Base-by-base conservation (phyloP, 2,113 vertebrate genomes). In the Poecile atricapillus region DNA sequence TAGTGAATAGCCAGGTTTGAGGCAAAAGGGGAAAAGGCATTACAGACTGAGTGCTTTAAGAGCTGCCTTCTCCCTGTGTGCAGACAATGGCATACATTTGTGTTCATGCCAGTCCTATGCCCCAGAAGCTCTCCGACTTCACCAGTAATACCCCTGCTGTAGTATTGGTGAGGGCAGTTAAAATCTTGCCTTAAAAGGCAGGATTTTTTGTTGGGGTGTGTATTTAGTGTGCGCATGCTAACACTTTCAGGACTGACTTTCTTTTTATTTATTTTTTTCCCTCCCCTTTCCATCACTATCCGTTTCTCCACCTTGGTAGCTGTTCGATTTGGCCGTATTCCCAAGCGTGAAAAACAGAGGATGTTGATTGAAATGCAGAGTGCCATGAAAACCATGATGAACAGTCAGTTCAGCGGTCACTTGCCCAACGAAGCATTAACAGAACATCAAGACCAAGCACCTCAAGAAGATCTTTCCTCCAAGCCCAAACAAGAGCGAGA, bases 291-390 rank as follows among this genome's bases (percentile, higher is more conserved):
- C 15, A 20, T 37, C 13, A 4, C 60, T 52, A 8, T 55, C 46
- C 21, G 0, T 78, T 85, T 73, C 90, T 84, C 80, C 46, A 39
- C 75, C 94, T 93, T 13, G 31, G 52, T 96, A 99, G 99, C 99
- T 93, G 99, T 99, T 94, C 98, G 99, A 87, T 99, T 99, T 94
- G 99, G 99, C 67, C 99, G 99, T 37, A 99, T 99, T 97, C 99
- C 99, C 53, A 99, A 99, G 84, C 98, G 99, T 68, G 99, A 99
- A 58, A 99, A 99, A 69, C 99, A 99, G 97, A 98, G 99, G 95
- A 99, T 99, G 99, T 98, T 99, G 83, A 98, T 99, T 93, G 99
- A 99, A 97, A 99, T 99, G 99, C 99, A 99, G 97, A 99, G 99
- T 93, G 99, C 99, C 62, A 99, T 99, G 99, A 99, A 99, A 97